phyloP scores from a whole-genome alignment of 2,888 invertebrate species.

The Harpagoxenus sublaevis region DNA sequence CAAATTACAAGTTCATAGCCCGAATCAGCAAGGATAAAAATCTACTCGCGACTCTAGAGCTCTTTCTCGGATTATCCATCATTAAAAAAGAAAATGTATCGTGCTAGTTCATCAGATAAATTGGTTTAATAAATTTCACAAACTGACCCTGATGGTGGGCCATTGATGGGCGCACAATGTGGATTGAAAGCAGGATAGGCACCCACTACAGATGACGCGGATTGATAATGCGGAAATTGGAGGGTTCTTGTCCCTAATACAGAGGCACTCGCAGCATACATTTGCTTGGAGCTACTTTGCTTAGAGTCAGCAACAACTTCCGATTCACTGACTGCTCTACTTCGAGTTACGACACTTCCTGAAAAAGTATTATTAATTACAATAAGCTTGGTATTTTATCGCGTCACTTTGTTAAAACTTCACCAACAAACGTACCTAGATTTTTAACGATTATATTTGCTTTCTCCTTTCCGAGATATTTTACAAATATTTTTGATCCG shows the following conservation, averaged over 20 bases:
- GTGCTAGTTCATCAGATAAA: not conserved
- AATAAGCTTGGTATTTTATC: not conserved
- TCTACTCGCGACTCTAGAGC: conserved; percentile 83
- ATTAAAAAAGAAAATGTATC: conserved; percentile 56
- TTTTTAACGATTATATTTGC: conserved; percentile 76
- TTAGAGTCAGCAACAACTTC: conserved; percentile 75
- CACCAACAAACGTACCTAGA: conserved; percentile 76
- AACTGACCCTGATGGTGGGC: conserved; percentile 78
- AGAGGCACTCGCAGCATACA: conserved; percentile 82
- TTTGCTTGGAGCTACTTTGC: conserved; percentile 79
- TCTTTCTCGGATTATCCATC: conserved; percentile 82
- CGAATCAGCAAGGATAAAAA: conserved; percentile 80
- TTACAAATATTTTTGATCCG: conserved; percentile 90
- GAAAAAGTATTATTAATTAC: conserved; percentile 36
- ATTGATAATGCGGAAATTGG: conserved; percentile 83
- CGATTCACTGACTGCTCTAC: conserved; percentile 80
- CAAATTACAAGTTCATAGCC: conserved; percentile 80
- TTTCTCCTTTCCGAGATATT: conserved; percentile 83
- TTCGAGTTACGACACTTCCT: conserved; percentile 72
- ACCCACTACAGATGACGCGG: conserved; percentile 82
- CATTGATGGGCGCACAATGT: conserved; percentile 79
- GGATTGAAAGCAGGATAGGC: conserved; percentile 81
- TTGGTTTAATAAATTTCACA: not conserved
- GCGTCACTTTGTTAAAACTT: not conserved
- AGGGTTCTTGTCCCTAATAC: conserved; percentile 82